These are phyloP conservation scores for Anoplopoma fimbria DNA, from an alignment of 2,113 vertebrate species.

Conservation along the genomic window DNA sequence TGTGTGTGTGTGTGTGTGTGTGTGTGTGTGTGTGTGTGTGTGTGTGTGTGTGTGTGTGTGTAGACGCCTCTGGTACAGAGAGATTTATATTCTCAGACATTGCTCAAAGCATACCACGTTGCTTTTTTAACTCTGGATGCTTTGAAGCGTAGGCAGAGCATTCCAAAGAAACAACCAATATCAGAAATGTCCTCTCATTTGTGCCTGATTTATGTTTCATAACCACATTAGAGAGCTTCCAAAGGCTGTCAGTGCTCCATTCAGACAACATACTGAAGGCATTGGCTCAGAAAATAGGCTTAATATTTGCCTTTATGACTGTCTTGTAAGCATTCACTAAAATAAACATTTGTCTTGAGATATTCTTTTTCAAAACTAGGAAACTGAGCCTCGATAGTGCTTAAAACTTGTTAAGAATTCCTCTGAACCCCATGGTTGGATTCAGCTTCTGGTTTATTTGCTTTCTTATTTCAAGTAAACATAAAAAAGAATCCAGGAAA, in stretches of 20 bases:
- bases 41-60: conserved; percentile 40
- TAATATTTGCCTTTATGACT: conserved; percentile 41
- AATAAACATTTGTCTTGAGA: conserved; percentile 62
- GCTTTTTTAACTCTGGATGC: conserved; percentile 61
- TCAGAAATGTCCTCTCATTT: conserved; percentile 77
- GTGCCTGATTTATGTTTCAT: conserved; percentile 68
- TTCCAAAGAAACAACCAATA: conserved; percentile 76
- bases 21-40: no score
- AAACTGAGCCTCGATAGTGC: conserved; percentile 24
- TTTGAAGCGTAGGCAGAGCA: conserved; percentile 73
- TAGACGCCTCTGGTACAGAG: conserved; percentile 70
- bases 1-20: neutral
- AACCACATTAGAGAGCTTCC: conserved; percentile 66
- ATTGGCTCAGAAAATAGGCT: conserved; percentile 25
- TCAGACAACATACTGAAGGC: conserved; percentile 29
- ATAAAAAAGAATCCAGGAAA: conserved; percentile 38
- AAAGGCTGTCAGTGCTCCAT: conserved; percentile 27
- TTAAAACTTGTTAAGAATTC: conserved; percentile 59
- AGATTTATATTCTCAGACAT: conserved; percentile 79
- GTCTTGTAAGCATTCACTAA: conserved; percentile 40
- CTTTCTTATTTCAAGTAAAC: conserved; percentile 44
- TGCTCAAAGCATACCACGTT: conserved; percentile 73
- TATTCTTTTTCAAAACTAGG: conserved; percentile 47
- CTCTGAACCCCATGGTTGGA: conserved; percentile 64
- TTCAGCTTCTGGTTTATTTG: conserved; percentile 56